Evolutionary conservation across 1,140 invertebrate species (phyloP), one percentile per base, ranked within the genome.

Genomic region (Temnothorax curvispinosus): DNA sequence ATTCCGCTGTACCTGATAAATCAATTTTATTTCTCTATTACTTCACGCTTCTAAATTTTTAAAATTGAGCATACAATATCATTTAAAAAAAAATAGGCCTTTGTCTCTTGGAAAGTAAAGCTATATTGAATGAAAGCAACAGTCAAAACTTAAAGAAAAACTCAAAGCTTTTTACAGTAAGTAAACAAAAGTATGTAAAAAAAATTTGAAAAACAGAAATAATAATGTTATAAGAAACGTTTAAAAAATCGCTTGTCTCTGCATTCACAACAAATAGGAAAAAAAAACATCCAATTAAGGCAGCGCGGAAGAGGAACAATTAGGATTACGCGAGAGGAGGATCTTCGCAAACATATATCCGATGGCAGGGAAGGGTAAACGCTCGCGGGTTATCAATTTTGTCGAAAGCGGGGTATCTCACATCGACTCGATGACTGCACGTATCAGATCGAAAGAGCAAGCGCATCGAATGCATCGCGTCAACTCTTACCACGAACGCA

Each of bases 401-500:
- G 38, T 58, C 50, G 27, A 60, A 54, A 82, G 18, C 21, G 38
- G 56, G 47, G 27, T 58, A 35, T 35, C 65, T 72, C 38, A 15
- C 58, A 65, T 18, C 15, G 21, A 3, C 13, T 52, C 27, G 38
- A 69, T 72, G 87, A 87, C 76, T 74, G 69, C 72, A 32, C 67
- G n/a, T 47, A 69, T 69, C 41, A 87, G 56, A 87, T 15, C 38
- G 56, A 38, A 72, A 58, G 27, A 18, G 50, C 27, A 64, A 8
- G 7, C 54, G 27, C 27, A 52, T 81, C 71, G 62, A 72, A 77
- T 87, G 67, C 87, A 72, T 76, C 58, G 58, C 11, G 56, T 62
- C 87, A 13, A 54, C 76, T 71, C 69, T 47, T 80, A 81, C 82
- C 82, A 81, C 47, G 35, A 54, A 84, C 13, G 65, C 69, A 72